Evolutionary conservation across 2,888 invertebrate genomes (phyloP).

Genomic region (Notodonta ziczac): DNA sequence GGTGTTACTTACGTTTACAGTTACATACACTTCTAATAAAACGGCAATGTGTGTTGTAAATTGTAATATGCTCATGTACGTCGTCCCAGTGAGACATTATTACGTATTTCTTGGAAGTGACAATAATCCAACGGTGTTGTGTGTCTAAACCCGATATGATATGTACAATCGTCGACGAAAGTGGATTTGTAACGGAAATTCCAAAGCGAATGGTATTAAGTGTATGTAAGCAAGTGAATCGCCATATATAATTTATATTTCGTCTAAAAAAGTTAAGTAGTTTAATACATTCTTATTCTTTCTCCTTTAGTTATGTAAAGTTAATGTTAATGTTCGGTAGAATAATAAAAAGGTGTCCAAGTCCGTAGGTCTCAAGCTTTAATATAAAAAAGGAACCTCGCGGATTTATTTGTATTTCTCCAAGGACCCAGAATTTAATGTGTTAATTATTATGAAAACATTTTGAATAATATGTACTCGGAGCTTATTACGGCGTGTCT

Average conservation of each 20-base stretch:
- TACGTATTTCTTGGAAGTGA: conserved; percentile 31
- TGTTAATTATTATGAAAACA: not conserved
- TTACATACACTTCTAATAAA: not conserved
- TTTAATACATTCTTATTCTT: no score
- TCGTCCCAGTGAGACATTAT: not conserved
- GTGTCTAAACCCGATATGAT: conserved; percentile 1
- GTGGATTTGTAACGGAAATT: not conserved
- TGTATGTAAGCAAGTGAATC: not conserved
- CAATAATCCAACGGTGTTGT: conserved; percentile 23
- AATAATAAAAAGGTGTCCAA: no score
- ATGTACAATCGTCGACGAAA: not conserved
- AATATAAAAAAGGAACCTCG: no score
- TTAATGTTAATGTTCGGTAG: no score
- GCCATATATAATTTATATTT: not conserved
- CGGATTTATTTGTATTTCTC: not conserved
- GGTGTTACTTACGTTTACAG: not conserved
- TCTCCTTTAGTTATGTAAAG: no score
- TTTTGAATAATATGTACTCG: not conserved
- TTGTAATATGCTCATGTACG: conserved; percentile 2
- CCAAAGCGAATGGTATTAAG: not conserved
- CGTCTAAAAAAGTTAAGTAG: no score
- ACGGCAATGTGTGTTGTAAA: conserved; percentile 16
- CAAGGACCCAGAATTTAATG: not conserved
- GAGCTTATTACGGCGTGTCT: not conserved
- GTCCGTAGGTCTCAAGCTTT: no score